Percentiles rank a stretch among this genome's conserved stretches.
These are phyloP conservation scores for Drosophila pullipes DNA, from an alignment of 2,888 invertebrate genomes.

Conservation along the genomic window DNA sequence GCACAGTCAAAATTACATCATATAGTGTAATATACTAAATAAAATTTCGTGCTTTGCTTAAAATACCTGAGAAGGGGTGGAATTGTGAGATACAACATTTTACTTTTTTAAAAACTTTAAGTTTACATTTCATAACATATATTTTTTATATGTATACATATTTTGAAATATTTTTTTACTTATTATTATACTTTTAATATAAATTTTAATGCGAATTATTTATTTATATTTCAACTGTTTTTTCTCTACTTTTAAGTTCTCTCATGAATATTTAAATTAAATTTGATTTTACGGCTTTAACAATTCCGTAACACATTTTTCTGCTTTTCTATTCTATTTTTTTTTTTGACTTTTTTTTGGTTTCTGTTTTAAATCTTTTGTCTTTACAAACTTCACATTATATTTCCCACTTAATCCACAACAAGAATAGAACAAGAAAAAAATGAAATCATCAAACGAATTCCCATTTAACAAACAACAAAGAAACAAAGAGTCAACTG, in stretches of 20 bases:
- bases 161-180: too few relatives aligned
- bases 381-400: conserved; percentile 20
- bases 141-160: not conserved
- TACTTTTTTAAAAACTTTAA: not conserved
- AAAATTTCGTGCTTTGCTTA: not conserved
- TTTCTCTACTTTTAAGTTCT: not conserved
- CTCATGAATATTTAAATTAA: not conserved
- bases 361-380: conserved; percentile 21
- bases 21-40: not conserved
- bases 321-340: conserved; percentile 18
- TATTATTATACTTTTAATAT: not conserved
- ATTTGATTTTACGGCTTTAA: not conserved
- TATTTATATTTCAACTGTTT: not conserved
- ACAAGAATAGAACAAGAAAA: conserved; percentile 12
- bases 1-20: too few relatives aligned
- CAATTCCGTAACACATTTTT: conserved; percentile 8
- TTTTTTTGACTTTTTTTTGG: not conserved
- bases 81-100: not conserved
- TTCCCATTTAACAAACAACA: conserved; percentile 41
- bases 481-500: conserved; percentile 23
- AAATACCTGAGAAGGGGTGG: not conserved
- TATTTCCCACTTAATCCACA: conserved; percentile 12
- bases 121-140: not conserved
- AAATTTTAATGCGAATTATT: not conserved
- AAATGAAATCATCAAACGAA: conserved; percentile 68